Evolutionary conservation across 1,140 invertebrate species (phyloP).

Genomic region (Drosophila mojavensis): DNA sequence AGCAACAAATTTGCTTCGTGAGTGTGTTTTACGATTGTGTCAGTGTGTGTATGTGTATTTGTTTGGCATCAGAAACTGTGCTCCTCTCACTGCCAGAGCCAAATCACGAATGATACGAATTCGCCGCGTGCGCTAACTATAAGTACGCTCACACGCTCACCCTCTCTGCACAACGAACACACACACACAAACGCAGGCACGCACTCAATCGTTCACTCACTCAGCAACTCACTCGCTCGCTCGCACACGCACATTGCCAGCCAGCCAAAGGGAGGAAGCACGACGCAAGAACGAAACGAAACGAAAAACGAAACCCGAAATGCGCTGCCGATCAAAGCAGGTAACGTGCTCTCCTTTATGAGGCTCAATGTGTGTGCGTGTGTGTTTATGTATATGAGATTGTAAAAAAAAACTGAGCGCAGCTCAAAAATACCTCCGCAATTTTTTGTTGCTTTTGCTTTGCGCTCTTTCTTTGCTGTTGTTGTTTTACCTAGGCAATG

Average conservation of each 20-base stretch:
- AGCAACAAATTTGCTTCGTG: constrained; percentile 61
- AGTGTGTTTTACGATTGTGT: constrained; percentile 33
- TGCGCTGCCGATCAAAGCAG: constrained; percentile 53
- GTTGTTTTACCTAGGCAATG: constrained; percentile 50
- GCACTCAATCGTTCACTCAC: constrained; percentile 46
- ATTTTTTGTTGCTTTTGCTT: constrained; percentile 41
- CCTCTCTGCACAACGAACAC: constrained; percentile 41
- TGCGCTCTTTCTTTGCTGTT: constrained; percentile 11
- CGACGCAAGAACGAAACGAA: constrained; percentile 28
- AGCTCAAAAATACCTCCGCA: constrained; percentile 41
- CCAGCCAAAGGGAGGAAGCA: constrained; percentile 41
- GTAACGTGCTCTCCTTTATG: constrained; percentile 46
- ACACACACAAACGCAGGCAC: constrained; percentile 11
- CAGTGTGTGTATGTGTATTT: constrained; percentile 41
- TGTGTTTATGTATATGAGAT: constrained; percentile 20
- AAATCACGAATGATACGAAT: constrained; percentile 84
- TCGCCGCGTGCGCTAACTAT: constrained; percentile 80
- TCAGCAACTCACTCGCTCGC: constrained; percentile 48
- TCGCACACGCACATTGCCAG: constrained; percentile 18
- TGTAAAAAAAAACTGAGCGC: constrained; percentile 52
- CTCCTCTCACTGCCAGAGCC: constrained; percentile 77
- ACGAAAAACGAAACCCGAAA: constrained; percentile 54
- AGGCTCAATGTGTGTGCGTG: background rate
- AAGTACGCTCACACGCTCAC: constrained; percentile 76
- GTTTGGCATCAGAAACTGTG: constrained; percentile 62